Percentiles rank a stretch among this genome's conserved stretches.
phyloP scores from a whole-genome alignment of 2,888 invertebrate species.

The Arge pagana region DNA sequence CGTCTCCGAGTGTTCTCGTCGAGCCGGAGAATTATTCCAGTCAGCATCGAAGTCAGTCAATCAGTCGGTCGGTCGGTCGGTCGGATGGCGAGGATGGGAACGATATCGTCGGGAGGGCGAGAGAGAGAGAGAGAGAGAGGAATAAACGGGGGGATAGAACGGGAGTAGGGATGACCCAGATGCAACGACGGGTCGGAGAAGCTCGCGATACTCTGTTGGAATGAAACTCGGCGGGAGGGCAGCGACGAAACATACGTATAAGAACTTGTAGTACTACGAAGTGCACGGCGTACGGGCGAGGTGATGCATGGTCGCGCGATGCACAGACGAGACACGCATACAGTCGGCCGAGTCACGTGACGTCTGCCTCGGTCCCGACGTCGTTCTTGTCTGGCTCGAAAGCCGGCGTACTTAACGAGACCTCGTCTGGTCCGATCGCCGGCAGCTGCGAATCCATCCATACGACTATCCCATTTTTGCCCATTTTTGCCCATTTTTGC shows the following conservation, averaged over 20 bases:
- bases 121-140: slow-evolving; percentile 24
- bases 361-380: slow-evolving; percentile 42
- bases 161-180: slow-evolving; percentile 41
- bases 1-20: no score
- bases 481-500: no score
- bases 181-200: slow-evolving; percentile 29
- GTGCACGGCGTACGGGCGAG: slow-evolving; percentile 10
- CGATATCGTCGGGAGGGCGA: no score
- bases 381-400: slow-evolving; percentile 35
- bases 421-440: background rate
- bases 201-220: slow-evolving; percentile 2
- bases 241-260: background rate
- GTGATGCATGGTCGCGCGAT: background rate
- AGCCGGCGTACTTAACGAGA: no score
- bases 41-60: no score
- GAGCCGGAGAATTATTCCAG: no score
- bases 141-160: slow-evolving; percentile 17
- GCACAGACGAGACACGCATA: slow-evolving; percentile 7
- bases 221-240: slow-evolving; percentile 6
- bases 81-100: no score
- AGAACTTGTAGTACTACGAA: slow-evolving; percentile 1
- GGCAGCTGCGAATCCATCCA: background rate
- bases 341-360: slow-evolving; percentile 44
- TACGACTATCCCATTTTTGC: no score
- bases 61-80: no score